Percentiles rank a stretch among this genome's conserved stretches.
Evolutionary conservation across 2,797 vertebrate species (phyloP).

Genomic region (Melanotaenia pygmaea): DNA sequence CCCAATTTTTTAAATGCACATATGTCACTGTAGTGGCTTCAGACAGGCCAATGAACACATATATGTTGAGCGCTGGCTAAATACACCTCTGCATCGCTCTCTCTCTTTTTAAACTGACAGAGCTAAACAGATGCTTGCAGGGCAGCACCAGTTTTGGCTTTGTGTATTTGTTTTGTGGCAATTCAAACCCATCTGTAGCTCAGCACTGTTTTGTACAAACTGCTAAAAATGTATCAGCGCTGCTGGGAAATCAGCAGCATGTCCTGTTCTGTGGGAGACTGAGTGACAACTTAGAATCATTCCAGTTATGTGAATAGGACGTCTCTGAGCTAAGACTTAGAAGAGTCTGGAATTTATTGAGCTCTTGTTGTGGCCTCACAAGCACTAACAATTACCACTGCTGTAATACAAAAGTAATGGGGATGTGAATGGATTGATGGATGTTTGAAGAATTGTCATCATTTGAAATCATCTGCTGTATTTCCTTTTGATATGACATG

Average conservation of each 20-base stretch:
- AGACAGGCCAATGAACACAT: slow-evolving; percentile 21
- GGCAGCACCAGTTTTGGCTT: slow-evolving; percentile 32
- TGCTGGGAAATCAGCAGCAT: slow-evolving; percentile 46
- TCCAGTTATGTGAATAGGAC: slow-evolving; percentile 24
- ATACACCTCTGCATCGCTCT: slow-evolving; percentile 20
- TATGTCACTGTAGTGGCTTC: slow-evolving; percentile 20
- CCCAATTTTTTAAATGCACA: slow-evolving; percentile 38
- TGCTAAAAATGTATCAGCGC: slow-evolving; percentile 56
- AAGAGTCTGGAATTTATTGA: slow-evolving; percentile 9
- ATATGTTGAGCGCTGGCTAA: slow-evolving; percentile 17
- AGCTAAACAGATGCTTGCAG: slow-evolving; percentile 50
- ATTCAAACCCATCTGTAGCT: slow-evolving; percentile 53
- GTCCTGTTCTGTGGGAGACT: slow-evolving; percentile 56
- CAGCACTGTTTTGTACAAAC: slow-evolving; percentile 42
- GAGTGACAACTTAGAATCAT: slow-evolving; percentile 32
- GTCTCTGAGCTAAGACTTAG: slow-evolving; percentile 33
- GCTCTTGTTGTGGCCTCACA: background rate
- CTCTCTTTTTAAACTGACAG: slow-evolving; percentile 18
- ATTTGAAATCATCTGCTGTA: slow-evolving; percentile 10
- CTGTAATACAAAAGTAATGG: slow-evolving; percentile 15
- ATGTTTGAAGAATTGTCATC: slow-evolving; percentile 11
- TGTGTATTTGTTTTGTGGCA: slow-evolving; percentile 46
- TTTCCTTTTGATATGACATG: slow-evolving; percentile 18
- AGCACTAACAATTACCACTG: slow-evolving; percentile 2
- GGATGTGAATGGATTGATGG: slow-evolving; percentile 4